A percentile compares a stretch with the other conserved stretches of the same genome.
phyloP scores from a whole-genome alignment of 2,888 invertebrate species.

The Aspidiotus destructor region DNA sequence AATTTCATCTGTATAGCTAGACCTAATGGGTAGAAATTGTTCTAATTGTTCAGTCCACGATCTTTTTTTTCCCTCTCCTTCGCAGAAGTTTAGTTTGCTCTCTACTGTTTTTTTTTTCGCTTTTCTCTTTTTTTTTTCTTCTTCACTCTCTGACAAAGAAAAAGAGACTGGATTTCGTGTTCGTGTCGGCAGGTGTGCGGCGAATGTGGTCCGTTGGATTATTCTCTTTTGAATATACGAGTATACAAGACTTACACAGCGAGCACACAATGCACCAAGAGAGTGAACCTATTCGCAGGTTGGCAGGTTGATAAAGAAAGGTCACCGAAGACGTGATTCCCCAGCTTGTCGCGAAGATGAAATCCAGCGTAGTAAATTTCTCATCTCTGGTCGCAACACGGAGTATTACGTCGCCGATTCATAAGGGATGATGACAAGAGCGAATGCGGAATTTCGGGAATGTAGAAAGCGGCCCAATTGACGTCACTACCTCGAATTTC shows the following conservation, averaged over 20 bases:
- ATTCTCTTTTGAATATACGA: neutral
- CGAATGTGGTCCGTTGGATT: neutral
- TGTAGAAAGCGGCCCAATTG: no score
- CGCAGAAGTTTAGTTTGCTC: neutral
- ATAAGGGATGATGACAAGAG: no score
- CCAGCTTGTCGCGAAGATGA: neutral
- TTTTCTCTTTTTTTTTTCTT: neutral
- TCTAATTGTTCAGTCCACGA: no score
- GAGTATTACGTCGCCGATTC: no score
- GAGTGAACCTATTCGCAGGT: neutral
- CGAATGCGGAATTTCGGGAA: no score
- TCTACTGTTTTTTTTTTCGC: neutral
- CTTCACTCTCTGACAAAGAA: neutral
- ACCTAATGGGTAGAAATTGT: no score
- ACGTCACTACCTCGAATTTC: no score
- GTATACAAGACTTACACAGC: neutral
- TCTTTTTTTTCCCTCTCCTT: neutral
- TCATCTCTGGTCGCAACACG: no score
- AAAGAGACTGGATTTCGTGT: conserved; percentile 2
- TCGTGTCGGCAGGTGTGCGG: conserved; percentile 2
- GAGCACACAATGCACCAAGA: neutral
- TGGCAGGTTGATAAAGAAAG: neutral
- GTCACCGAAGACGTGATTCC: conserved; percentile 1
- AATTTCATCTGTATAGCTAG: no score
- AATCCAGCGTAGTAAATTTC: neutral